Percentiles rank a stretch among this genome's conserved stretches.
These are phyloP conservation scores for Cephalopterus ornatus DNA, from an alignment of 2,113 vertebrate genomes.

Conservation along the genomic window DNA sequence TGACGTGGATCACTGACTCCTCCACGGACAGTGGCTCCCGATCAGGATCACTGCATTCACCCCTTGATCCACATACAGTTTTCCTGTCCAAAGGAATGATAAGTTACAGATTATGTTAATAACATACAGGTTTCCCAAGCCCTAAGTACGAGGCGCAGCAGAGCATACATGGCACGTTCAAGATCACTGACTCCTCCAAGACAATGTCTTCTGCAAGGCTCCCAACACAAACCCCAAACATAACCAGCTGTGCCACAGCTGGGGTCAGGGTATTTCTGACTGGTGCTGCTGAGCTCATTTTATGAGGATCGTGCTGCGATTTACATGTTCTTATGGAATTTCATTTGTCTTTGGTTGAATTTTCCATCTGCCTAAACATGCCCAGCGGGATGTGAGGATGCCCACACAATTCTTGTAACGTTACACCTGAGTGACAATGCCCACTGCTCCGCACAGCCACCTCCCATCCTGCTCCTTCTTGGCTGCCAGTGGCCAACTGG, in stretches of 20 bases:
- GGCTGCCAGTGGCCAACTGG: background rate
- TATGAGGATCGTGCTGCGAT: background rate
- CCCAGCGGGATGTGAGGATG: slow-evolving; percentile 7
- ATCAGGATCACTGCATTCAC: background rate
- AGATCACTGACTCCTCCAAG: background rate
- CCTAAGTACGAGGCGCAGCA: background rate
- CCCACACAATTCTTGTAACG: background rate
- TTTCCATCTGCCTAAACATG: slow-evolving; percentile 47
- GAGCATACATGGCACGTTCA: background rate
- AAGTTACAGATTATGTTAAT: slow-evolving; percentile 36
- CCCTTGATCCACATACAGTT: background rate
- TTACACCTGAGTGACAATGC: slow-evolving; percentile 18
- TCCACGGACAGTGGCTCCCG: background rate
- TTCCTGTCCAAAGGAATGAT: background rate
- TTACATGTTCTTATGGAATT: background rate
- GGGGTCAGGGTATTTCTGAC: background rate
- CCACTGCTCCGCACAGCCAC: background rate
- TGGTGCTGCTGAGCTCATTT: background rate
- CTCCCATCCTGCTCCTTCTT: background rate
- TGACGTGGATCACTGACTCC: background rate
- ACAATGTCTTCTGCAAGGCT: background rate
- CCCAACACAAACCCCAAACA: background rate
- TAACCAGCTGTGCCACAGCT: background rate
- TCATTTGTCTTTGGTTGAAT: background rate
- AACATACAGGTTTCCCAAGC: background rate